A percentile compares a stretch with the other conserved stretches of the same genome.
These are phyloP conservation scores for Tupaia chinensis DNA, from an alignment of 2,113 vertebrate genomes.

Conservation along the genomic window DNA sequence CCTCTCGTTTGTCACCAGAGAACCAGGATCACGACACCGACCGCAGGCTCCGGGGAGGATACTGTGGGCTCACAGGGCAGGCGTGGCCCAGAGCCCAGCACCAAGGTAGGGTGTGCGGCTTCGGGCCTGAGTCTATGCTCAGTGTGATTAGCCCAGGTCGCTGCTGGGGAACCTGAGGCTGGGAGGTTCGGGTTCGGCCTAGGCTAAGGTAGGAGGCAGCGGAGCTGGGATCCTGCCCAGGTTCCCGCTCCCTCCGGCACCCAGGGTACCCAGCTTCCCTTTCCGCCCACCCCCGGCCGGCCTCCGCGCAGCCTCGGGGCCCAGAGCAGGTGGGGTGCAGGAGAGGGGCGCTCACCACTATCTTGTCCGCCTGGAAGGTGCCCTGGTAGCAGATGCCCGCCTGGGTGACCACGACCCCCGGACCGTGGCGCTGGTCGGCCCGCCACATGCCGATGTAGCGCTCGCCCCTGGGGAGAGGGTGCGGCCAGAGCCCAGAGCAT, in stretches of 20 bases:
- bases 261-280: not conserved
- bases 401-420: conserved; percentile 87
- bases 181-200: not conserved
- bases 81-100: not conserved
- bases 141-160: not conserved
- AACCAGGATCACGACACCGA: not conserved
- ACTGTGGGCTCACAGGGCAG: not conserved
- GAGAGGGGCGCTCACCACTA: conserved; percentile 84
- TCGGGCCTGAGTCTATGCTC: too few relatives aligned
- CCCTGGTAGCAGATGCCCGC: conserved; percentile 87
- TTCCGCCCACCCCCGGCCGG: not conserved
- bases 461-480: conserved; percentile 82
- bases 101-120: too few relatives aligned
- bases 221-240: not conserved
- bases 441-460: conserved; percentile 89
- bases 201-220: not conserved
- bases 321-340: too few relatives aligned
- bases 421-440: conserved; percentile 85
- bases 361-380: conserved; percentile 86
- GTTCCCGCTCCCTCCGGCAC: not conserved
- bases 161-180: not conserved
- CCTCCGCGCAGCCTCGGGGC: not conserved
- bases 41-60: too few relatives aligned
- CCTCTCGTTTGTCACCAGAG: not conserved
- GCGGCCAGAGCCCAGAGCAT: not conserved